Evolutionary conservation across 2,113 vertebrate genomes (phyloP).

Genomic region (Fulica atra): DNA sequence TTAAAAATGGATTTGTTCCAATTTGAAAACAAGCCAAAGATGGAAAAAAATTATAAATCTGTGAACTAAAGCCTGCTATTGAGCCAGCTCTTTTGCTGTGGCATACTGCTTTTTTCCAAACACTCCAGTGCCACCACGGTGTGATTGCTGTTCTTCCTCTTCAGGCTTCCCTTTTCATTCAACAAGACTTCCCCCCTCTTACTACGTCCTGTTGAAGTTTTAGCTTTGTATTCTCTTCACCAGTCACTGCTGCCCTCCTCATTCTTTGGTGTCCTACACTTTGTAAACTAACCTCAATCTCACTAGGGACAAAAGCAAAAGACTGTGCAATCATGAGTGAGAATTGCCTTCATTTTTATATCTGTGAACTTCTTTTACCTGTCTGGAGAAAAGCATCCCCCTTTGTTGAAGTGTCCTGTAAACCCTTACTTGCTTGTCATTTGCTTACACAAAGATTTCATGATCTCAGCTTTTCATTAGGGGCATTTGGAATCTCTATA

Average conservation of each 20-base stretch:
- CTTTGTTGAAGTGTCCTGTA: neutral
- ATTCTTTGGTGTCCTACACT: neutral
- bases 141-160: neutral
- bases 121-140: neutral
- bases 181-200: neutral
- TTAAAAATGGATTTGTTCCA: slow-evolving; percentile 56
- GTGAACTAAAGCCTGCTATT: slow-evolving; percentile 28
- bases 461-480: neutral
- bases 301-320: neutral
- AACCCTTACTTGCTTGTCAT: neutral
- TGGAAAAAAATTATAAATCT: neutral
- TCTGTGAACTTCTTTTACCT: neutral
- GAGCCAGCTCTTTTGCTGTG: neutral
- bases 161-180: neutral
- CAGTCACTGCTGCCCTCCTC: neutral
- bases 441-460: neutral
- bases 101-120: neutral
- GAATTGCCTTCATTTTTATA: neutral
- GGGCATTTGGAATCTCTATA: neutral
- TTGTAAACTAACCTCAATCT: neutral
- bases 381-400: neutral
- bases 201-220: neutral
- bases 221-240: neutral
- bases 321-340: neutral
- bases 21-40: slow-evolving; percentile 49